Conservation (phyloP, 2,113 vertebrate genomes). For the Saccopteryx bilineata region DNA sequence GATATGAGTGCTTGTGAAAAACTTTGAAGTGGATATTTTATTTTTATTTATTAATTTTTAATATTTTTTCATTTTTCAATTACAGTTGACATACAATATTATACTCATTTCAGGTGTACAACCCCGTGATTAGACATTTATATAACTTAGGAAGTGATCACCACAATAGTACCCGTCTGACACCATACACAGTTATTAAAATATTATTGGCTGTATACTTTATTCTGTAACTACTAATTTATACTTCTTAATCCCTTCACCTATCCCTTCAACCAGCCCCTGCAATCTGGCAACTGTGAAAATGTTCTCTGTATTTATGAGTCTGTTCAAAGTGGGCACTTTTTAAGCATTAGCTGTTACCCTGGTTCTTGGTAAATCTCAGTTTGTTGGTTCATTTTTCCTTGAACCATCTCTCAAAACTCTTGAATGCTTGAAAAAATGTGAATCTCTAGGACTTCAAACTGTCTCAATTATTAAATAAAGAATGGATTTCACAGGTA, state of each 20-base stretch:
- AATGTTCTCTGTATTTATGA: not conserved
- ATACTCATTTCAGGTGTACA: not conserved
- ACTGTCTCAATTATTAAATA: slow-evolving; percentile 43
- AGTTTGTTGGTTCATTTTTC: not conserved
- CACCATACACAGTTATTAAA: not conserved
- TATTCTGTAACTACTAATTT: not conserved
- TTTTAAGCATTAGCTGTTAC: not conserved
- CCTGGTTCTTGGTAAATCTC: slow-evolving; percentile 45
- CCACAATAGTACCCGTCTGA: not conserved
- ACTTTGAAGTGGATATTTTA: not conserved
- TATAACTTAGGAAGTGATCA: not conserved
- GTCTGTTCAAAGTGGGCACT: not conserved
- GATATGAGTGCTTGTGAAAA: not conserved
- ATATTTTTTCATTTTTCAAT: not conserved
- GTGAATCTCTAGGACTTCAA: not conserved
- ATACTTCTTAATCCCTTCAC: not conserved
- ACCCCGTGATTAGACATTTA: not conserved
- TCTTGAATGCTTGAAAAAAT: slow-evolving; percentile 25
- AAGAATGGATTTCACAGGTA: slow-evolving; percentile 35
- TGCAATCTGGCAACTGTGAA: not conserved
- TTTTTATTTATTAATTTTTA: not conserved
- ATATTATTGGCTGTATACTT: not conserved
- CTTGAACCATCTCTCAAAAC: slow-evolving; percentile 5
- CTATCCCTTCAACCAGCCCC: no score
- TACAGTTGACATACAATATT: not conserved